Evolutionary conservation across 2,113 vertebrate genomes (phyloP), one percentile per base, ranked within the genome.

Genomic region (Boulengeromyrus knoepffleri): DNA sequence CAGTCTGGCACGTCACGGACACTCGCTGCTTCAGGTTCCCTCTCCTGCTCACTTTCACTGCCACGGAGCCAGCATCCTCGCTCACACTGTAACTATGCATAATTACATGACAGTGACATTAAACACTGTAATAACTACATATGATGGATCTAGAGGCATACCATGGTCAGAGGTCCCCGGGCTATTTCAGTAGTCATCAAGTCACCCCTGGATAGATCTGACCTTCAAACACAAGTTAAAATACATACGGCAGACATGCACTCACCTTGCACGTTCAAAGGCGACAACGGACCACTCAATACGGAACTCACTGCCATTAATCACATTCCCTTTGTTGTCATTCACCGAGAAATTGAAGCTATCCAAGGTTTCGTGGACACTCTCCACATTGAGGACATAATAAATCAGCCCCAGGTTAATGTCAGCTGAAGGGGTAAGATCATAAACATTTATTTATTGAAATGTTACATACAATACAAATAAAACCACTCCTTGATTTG

Each of bases 231-330:
- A 42, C 27, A 80, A 42, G 74, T 19, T 80, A 19, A 42, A 39
- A 77, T 77, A 39, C 31, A 77, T 31, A 77, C 5, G 15, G 3
- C 70, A 39, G 36, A 15, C 70, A 77, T 50, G 1, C 8, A 7
- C 89, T 8, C 10, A 99, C 99, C 97, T 99, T 91, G 92, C 92
- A 88, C 97, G 91, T 3, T 96, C 93, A 87, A 99, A 99, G 95
- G 97, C 97, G 96, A 99, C 97, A 88, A 99, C 96, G 0, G 98
- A 99, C 98, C 98, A 99, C 95, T 97, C 98, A 90, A 99, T n/a
- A 70, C 98, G 98, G 94, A 99, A 99, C 90, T 97, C 36, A 3
- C 99, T 99, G 93, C 96, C 96, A 0, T 90, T 94, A 93, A 99
- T 97, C 90, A 98, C 93, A 0, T 97, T 99, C 90, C 98, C 98